Conservation (phyloP, 2,113 vertebrate genomes). For the Acrocephalus kingi region DNA sequence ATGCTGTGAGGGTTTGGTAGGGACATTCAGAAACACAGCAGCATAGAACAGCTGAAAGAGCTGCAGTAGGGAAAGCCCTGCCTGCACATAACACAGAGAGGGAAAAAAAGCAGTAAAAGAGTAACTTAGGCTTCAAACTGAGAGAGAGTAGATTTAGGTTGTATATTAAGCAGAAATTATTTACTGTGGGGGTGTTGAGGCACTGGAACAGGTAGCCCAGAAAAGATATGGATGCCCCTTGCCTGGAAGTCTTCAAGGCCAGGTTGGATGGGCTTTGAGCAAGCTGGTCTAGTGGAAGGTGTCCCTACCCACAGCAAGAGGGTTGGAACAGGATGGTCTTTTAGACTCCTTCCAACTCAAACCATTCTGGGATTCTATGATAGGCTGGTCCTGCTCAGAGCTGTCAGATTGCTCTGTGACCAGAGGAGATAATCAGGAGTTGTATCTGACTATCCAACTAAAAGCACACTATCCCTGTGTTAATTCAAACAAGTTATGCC, state of each 20-base stretch:
- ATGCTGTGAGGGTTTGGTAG: background rate
- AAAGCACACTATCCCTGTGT: background rate
- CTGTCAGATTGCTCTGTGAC: background rate
- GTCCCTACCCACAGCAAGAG: background rate
- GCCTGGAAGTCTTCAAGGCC: background rate
- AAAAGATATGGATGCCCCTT: background rate
- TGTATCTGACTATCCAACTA: background rate
- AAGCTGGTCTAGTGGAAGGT: background rate
- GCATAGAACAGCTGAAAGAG: background rate
- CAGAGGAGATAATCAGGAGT: background rate
- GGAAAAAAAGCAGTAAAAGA: background rate
- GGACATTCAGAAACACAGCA: background rate
- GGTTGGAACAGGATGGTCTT: background rate
- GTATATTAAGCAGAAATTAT: background rate
- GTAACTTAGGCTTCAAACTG: background rate
- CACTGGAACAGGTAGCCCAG: background rate
- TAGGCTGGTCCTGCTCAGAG: background rate
- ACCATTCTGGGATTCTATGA: background rate
- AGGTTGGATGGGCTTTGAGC: background rate
- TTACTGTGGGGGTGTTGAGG: background rate
- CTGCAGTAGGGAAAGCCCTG: background rate
- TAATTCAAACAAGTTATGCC: background rate
- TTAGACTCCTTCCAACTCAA: background rate
- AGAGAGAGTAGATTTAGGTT: background rate
- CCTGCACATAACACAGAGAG: accelerated